Evolutionary conservation across 2,888 invertebrate species (phyloP).

Genomic region (Acronicta aceris): DNA sequence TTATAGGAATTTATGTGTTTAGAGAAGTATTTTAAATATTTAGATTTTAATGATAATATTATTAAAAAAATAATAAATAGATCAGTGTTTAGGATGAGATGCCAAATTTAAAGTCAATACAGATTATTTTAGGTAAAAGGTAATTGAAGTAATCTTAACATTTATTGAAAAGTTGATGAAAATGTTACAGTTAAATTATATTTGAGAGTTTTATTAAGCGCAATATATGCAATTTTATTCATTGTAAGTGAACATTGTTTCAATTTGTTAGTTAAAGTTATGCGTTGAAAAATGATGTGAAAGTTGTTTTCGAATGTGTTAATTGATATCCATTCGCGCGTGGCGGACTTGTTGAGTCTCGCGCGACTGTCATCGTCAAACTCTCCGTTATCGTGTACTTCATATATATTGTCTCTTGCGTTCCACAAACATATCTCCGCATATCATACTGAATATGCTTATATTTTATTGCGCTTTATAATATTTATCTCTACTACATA

Average conservation of each 20-base stretch:
- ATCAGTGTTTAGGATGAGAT: conserved; percentile 89
- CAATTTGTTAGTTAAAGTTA: conserved; percentile 89
- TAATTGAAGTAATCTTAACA: conserved; percentile 88
- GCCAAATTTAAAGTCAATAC: conserved; percentile 92
- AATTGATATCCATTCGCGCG: conserved; percentile 54
- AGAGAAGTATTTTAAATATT: conserved; percentile 89
- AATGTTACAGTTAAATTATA: conserved; percentile 89
- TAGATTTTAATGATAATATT: conserved; percentile 86
- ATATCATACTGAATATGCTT: conserved; percentile 78
- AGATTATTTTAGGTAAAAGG: conserved; percentile 89
- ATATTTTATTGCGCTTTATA: conserved; percentile 79
- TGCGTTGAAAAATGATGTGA: conserved; percentile 82
- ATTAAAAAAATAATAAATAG: conserved; percentile 82
- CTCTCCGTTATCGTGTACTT: conserved; percentile 43
- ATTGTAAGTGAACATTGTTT: conserved; percentile 88
- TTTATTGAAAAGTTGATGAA: conserved; percentile 88
- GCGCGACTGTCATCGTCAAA: conserved; percentile 47
- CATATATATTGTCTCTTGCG: conserved; percentile 54
- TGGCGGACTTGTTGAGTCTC: conserved; percentile 39
- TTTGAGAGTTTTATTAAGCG: conserved; percentile 89
- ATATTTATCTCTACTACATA: conserved; percentile 70
- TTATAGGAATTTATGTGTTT: conserved; percentile 89
- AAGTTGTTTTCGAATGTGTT: conserved; percentile 76
- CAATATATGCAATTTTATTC: conserved; percentile 88
- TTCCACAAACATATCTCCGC: conserved; percentile 80